Percentiles rank a stretch among this genome's conserved stretches.
Conservation (phyloP, 1,140 invertebrate genomes). For the Drosophila setifemur region DNA sequence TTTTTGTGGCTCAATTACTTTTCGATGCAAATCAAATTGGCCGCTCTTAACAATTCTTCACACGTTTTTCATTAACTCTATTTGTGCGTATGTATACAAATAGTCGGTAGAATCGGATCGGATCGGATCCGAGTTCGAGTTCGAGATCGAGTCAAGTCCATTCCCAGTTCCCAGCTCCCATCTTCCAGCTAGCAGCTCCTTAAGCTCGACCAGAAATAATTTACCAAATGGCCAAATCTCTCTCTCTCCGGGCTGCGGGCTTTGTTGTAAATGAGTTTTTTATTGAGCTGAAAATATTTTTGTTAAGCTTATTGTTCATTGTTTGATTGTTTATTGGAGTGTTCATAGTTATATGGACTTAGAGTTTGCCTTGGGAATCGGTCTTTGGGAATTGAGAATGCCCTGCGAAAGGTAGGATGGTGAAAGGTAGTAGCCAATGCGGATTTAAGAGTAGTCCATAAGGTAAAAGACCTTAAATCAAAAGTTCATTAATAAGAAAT, state of each 20-base stretch:
- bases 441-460: no score
- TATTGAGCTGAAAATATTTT: slow-evolving; percentile 68
- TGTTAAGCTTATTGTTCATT: slow-evolving; percentile 68
- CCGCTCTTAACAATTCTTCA: slow-evolving; percentile 79
- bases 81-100: slow-evolving; percentile 41
- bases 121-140: background rate
- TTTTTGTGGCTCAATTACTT: slow-evolving; percentile 80
- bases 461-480: no score
- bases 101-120: background rate
- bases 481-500: no score
- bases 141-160: background rate
- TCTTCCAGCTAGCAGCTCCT: slow-evolving; percentile 15
- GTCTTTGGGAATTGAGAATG: background rate
- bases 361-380: background rate
- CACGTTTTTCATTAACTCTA: slow-evolving; percentile 76
- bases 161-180: slow-evolving; percentile 24
- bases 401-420: no score
- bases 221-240: background rate
- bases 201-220: slow-evolving; percentile 17
- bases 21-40: slow-evolving; percentile 82
- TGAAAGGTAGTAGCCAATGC: no score
- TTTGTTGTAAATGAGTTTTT: slow-evolving; percentile 70
- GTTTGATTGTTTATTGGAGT: slow-evolving; percentile 61
- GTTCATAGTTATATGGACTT: background rate
- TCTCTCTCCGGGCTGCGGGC: background rate